These are phyloP conservation scores for Spilosoma lubricipeda DNA, from an alignment of 2,888 invertebrate genomes.

Conservation along the genomic window DNA sequence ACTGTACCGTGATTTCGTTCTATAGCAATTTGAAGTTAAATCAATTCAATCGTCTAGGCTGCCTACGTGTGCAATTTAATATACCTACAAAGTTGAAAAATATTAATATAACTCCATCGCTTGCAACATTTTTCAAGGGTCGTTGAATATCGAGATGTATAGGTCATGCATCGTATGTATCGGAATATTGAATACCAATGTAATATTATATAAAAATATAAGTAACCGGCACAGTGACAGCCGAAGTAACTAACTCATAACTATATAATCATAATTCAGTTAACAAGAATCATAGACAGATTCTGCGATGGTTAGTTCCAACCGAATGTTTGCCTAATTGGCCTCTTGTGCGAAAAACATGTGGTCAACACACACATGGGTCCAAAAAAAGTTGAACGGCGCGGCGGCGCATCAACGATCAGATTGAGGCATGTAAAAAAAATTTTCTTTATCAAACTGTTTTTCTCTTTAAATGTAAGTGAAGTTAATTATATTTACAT, in stretches of 20 bases:
- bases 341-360: no score
- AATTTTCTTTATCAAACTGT: neutral
- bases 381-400: no score
- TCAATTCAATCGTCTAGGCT: conserved; percentile 23
- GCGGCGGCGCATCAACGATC: no score
- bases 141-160: no score
- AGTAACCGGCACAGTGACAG: neutral
- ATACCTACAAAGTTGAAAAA: conserved; percentile 12
- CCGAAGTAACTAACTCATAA: no score
- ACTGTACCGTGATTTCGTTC: conserved; percentile 50
- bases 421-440: neutral
- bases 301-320: no score
- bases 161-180: neutral
- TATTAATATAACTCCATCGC: conserved; percentile 12
- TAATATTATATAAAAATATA: neutral
- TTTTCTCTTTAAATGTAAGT: no score
- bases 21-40: conserved; percentile 37
- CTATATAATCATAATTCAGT: no score
- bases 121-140: neutral
- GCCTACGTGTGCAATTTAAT: conserved; percentile 23
- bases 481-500: neutral
- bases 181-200: neutral
- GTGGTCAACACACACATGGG: no score
- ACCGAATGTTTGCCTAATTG: no score
- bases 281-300: no score